Evolutionary conservation across 1,140 invertebrate species (phyloP).

Genomic region (Acromyrmex charruanus): DNA sequence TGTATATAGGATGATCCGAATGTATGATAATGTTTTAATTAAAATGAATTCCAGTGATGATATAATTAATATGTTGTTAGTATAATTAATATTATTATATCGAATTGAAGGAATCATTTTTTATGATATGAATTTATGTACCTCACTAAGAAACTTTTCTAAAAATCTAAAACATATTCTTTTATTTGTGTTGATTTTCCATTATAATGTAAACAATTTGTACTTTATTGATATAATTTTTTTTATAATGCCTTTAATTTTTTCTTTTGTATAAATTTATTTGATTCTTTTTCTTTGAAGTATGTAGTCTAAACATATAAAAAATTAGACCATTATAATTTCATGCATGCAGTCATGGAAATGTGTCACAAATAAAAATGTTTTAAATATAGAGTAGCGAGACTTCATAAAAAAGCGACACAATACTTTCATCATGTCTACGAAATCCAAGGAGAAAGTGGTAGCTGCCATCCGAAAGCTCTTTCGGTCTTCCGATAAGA

Average conservation of each 20-base stretch:
- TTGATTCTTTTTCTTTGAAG: not conserved
- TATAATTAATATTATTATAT: too few species aligned
- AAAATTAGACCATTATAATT: not conserved
- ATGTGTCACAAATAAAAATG: constrained; percentile 9
- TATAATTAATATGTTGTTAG: not conserved
- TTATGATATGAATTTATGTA: not conserved
- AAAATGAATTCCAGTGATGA: not conserved
- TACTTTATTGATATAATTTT: not conserved
- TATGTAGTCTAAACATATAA: not conserved
- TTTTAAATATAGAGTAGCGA: constrained; percentile 33
- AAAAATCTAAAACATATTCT: not conserved
- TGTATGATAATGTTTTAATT: not conserved
- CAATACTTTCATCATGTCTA: constrained; percentile 88
- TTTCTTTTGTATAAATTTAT: not conserved
- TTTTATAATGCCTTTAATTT: not conserved
- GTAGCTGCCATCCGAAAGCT: constrained; percentile 92
- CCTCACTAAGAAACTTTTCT: not conserved
- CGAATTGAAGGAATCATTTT: not conserved
- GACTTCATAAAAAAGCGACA: not conserved
- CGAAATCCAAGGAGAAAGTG: constrained; percentile 91
- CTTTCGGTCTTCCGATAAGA: constrained; percentile 90
- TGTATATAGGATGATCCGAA: not conserved
- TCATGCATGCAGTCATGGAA: not conserved
- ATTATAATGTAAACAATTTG: not conserved
- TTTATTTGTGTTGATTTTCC: not conserved